These are phyloP conservation scores for Epinephelus awoara DNA, from an alignment of 2,797 vertebrate species.

Conservation along the genomic window DNA sequence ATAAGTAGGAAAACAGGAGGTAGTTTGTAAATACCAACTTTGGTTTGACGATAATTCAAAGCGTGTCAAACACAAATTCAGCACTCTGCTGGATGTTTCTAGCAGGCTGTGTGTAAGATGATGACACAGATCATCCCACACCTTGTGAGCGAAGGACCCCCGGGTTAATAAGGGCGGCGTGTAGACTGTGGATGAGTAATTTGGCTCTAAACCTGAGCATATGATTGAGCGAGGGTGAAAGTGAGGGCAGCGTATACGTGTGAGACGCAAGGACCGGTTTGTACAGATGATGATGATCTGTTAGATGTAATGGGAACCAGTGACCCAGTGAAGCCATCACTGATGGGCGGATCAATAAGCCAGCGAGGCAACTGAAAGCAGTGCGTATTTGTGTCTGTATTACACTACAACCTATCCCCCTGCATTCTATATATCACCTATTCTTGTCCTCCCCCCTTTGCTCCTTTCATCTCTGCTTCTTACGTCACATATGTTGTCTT, in stretches of 20 bases:
- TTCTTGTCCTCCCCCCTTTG: background rate
- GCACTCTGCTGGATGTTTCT: background rate
- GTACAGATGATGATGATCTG: constrained; percentile 40
- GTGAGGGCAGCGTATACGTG: background rate
- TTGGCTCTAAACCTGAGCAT: constrained; percentile 21
- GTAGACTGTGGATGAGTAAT: constrained; percentile 31
- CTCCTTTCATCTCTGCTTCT: background rate
- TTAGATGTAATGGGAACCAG: constrained; percentile 46
- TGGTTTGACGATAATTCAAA: constrained; percentile 6
- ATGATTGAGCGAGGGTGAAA: constrained; percentile 27
- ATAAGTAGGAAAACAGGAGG: background rate
- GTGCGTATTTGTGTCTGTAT: constrained; percentile 16
- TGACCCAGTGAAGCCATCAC: constrained; percentile 36
- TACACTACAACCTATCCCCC: background rate
- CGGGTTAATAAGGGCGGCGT: constrained; percentile 15
- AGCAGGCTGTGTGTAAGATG: constrained; percentile 15
- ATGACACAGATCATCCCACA: constrained; percentile 25
- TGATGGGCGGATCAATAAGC: constrained; percentile 51
- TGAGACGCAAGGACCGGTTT: background rate
- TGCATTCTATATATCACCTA: background rate
- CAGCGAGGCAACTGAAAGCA: constrained; percentile 15
- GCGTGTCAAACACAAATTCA: background rate
- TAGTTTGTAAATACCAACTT: background rate
- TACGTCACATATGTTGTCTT: background rate
- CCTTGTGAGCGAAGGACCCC: background rate